A percentile compares a stretch with the other conserved stretches of the same genome.
Conservation (phyloP, 2,797 vertebrate genomes). For the Macropus fuliginosus region DNA sequence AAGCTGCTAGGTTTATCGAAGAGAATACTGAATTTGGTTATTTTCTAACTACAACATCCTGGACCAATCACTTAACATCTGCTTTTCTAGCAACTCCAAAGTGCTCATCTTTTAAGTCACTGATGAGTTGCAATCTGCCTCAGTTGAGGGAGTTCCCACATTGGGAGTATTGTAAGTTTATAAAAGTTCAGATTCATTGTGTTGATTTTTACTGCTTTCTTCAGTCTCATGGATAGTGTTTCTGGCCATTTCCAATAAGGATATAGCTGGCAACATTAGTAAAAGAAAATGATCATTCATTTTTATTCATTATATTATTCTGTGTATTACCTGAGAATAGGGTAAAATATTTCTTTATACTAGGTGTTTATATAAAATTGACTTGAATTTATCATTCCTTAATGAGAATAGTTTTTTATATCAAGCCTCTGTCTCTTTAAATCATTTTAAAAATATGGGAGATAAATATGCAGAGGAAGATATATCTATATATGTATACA, state of each 20-base stretch:
- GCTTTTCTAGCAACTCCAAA: neutral
- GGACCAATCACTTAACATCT: neutral
- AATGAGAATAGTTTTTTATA: neutral
- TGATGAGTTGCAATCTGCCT: neutral
- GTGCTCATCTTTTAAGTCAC: neutral
- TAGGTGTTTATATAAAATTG: neutral
- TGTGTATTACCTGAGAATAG: neutral
- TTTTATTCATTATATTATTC: slow-evolving; percentile 6
- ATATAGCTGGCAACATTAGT: neutral
- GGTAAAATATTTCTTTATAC: neutral
- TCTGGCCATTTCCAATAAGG: slow-evolving; percentile 17
- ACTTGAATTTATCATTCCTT: neutral
- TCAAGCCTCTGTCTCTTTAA: neutral
- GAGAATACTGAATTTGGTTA: neutral
- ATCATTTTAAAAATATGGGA: neutral
- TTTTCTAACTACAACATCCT: neutral
- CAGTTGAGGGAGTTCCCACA: neutral
- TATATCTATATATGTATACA: neutral
- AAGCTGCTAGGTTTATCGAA: neutral
- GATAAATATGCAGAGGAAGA: neutral
- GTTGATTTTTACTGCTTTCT: neutral
- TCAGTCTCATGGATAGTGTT: neutral
- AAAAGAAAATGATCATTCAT: neutral
- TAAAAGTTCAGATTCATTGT: neutral
- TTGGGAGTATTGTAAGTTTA: neutral